Evolutionary conservation across 2,113 vertebrate genomes (phyloP).

Genomic region (human (Homo sapiens)): GRCh38 chr20:22949001-22949500

Average conservation of each 20-base stretch:
- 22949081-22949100: neutral
- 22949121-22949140: neutral
- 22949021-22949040: neutral
- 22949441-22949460: neutral
- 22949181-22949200: neutral
- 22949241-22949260: neutral
- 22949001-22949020: neutral
- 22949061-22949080: neutral
- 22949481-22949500: neutral
- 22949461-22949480: neutral
- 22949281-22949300: neutral
- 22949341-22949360: neutral
- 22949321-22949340: neutral
- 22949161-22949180: neutral
- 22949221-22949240: neutral
- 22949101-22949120: neutral
- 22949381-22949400: neutral
- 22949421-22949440: neutral
- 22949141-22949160: neutral
- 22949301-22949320: neutral
- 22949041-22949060: neutral
- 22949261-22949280: neutral
- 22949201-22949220: neutral
- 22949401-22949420: neutral
- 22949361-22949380: neutral